Percentiles rank a stretch among this genome's conserved stretches.
phyloP scores from a whole-genome alignment of 1,140 invertebrate species.

The Anastrepha obliqua region DNA sequence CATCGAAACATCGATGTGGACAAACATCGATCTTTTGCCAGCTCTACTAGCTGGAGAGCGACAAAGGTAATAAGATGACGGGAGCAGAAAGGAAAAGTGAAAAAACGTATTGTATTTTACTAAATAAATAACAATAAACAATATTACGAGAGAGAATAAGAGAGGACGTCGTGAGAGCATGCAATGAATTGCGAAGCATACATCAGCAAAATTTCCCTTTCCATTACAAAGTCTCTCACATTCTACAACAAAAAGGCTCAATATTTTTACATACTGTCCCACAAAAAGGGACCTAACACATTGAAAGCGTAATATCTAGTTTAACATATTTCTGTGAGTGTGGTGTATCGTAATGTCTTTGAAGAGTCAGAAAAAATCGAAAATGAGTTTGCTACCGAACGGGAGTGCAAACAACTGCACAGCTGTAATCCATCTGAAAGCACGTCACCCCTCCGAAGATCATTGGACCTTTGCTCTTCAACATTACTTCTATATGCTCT shows the following conservation, averaged over 20 bases:
- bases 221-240: neutral
- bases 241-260: neutral
- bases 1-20: too few species aligned
- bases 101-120: neutral
- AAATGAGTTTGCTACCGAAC: neutral
- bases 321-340: too few species aligned
- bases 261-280: too few species aligned
- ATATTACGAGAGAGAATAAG: neutral
- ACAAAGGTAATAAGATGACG: neutral
- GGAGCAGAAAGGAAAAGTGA: constrained; percentile 26
- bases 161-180: neutral
- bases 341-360: neutral
- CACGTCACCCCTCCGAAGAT: too few species aligned
- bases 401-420: too few species aligned
- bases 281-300: neutral
- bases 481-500: too few species aligned
- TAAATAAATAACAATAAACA: constrained; percentile 16
- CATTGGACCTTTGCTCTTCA: too few species aligned
- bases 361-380: neutral
- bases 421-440: too few species aligned
- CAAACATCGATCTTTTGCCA: too few species aligned
- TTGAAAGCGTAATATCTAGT: neutral
- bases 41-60: neutral
- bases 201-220: neutral
- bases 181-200: neutral